These are phyloP conservation scores for Belgica antarctica DNA, from an alignment of 2,888 invertebrate genomes.

Conservation along the genomic window DNA sequence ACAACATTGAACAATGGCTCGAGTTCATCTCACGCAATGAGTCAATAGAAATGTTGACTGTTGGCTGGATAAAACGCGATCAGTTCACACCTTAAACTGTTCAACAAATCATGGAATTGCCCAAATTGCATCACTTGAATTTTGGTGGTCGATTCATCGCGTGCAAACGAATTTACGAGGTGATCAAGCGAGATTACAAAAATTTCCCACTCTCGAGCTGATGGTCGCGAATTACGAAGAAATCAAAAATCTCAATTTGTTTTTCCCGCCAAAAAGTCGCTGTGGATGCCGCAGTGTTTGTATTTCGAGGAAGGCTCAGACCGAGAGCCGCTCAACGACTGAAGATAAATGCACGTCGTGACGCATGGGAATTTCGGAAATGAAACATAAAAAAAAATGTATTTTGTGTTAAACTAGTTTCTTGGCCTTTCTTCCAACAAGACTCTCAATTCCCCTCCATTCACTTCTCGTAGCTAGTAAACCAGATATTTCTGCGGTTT, in stretches of 20 bases:
- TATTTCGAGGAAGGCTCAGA: conserved; percentile 32
- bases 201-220: conserved; percentile 5
- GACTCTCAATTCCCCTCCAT: too few species aligned
- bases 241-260: conserved; percentile 20
- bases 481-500: too few species aligned
- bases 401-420: too few species aligned
- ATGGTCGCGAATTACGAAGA: conserved; percentile 25
- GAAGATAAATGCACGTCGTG: background rate
- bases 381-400: too few species aligned
- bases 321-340: conserved; percentile 18
- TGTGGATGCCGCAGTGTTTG: background rate
- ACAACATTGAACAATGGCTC: background rate
- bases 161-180: conserved; percentile 14
- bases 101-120: background rate
- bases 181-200: conserved; percentile 23
- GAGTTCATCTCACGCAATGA: background rate
- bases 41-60: background rate
- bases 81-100: background rate
- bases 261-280: conserved; percentile 1
- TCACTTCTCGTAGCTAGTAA: too few species aligned
- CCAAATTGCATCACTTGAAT: background rate
- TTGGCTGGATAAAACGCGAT: conserved; percentile 27
- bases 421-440: too few species aligned
- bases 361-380: conserved; percentile 1
- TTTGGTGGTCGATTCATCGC: conserved; percentile 29